phyloP scores from a whole-genome alignment of 2,113 vertebrate species.

The Psilopogon haemacephalus region DNA sequence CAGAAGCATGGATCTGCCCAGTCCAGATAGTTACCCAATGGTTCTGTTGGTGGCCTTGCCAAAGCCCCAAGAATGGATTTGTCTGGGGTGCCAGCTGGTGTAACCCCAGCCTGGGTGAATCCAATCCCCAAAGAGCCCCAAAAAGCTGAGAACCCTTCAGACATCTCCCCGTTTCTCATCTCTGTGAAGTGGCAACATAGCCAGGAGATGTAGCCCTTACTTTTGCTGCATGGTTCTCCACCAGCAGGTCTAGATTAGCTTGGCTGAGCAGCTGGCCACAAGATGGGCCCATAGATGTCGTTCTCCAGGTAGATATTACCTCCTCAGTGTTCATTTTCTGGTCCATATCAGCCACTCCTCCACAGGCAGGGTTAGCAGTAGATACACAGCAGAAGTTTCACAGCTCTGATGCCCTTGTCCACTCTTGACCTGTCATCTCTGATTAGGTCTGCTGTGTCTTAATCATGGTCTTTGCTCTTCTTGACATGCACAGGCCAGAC shows the following conservation, averaged over 20 bases:
- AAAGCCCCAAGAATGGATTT: background rate
- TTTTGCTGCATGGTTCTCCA: background rate
- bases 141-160: background rate
- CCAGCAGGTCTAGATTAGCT: background rate
- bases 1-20: background rate
- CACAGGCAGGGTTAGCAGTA: background rate
- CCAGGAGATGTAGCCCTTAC: accelerated
- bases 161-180: background rate
- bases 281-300: background rate
- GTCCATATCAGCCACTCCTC: background rate
- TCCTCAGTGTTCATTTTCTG: background rate
- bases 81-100: background rate
- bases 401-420: background rate
- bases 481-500: too few relatives aligned
- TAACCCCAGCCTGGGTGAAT: background rate
- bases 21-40: background rate
- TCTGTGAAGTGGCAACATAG: background rate
- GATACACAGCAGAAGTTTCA: accelerated
- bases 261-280: background rate
- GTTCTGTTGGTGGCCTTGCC: background rate
- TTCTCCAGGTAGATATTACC: accelerated
- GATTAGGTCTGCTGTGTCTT: too few relatives aligned
- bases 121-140: background rate
- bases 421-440: background rate
- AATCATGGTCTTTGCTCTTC: background rate